Evolutionary conservation across 2,888 invertebrate genomes (phyloP).

Genomic region (Hyles lineata): DNA sequence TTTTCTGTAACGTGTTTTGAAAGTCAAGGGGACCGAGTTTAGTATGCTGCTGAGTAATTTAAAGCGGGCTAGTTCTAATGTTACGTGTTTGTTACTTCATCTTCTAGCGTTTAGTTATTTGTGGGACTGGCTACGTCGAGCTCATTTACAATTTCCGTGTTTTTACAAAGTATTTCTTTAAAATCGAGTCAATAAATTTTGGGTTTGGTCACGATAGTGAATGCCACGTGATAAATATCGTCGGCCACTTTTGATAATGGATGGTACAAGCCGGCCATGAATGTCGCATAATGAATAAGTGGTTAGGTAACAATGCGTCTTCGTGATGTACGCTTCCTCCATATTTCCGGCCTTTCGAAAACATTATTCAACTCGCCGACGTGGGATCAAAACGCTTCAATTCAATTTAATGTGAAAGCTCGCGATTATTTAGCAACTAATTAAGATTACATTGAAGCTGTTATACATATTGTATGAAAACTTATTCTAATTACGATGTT

Average conservation of each 20-base stretch:
- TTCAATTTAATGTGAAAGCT: conserved; percentile 49
- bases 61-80: conserved; percentile 15
- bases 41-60: conserved; percentile 27
- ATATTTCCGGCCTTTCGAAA: conserved; percentile 53
- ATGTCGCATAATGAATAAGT: conserved; percentile 24
- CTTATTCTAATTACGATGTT: too few species aligned
- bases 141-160: not conserved
- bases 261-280: not conserved
- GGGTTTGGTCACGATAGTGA: not conserved
- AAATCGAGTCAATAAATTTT: not conserved
- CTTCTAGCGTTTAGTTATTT: not conserved
- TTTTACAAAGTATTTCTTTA: not conserved
- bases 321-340: conserved; percentile 54
- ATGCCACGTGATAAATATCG: not conserved
- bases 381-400: conserved; percentile 49
- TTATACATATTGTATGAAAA: too few species aligned
- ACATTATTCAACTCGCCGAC: conserved; percentile 38
- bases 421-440: conserved; percentile 14
- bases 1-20: conserved; percentile 46
- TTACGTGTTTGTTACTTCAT: conserved; percentile 26
- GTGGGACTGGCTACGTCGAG: not conserved
- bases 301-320: conserved; percentile 47
- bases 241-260: conserved; percentile 8
- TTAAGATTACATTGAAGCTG: not conserved
- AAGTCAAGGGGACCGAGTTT: conserved; percentile 43